Conservation (phyloP, 2,797 vertebrate genomes). For the Chelonia mydas region DNA sequence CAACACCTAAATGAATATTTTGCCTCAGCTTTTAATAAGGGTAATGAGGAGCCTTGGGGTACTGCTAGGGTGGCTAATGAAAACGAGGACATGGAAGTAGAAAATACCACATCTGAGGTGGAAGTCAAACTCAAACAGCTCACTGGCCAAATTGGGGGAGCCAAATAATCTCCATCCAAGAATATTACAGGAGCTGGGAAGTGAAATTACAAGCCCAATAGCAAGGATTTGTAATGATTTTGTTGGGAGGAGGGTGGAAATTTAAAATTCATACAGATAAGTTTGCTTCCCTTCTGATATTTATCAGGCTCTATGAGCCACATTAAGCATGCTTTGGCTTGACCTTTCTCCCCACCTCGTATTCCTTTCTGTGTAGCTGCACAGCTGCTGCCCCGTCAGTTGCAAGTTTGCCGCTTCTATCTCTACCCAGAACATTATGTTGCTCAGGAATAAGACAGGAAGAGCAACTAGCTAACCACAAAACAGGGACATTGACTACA, state of each 20-base stretch:
- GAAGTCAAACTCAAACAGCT: too few species aligned
- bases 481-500: not conserved
- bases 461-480: not conserved
- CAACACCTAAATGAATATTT: too few species aligned
- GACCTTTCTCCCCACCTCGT: not conserved
- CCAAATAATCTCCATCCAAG: too few species aligned
- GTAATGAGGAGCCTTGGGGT: too few species aligned
- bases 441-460: not conserved
- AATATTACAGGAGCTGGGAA: too few species aligned
- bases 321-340: not conserved
- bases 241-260: fast-evolving
- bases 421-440: not conserved
- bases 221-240: too few species aligned
- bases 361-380: not conserved
- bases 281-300: not conserved
- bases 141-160: too few species aligned
- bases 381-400: not conserved
- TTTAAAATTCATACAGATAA: not conserved
- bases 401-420: not conserved
- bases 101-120: too few species aligned
- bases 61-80: too few species aligned
- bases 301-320: not conserved
- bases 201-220: too few species aligned
- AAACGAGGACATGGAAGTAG: too few species aligned
- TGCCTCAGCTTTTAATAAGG: too few species aligned